These are phyloP conservation scores for Dolichopus griseipennis DNA, from an alignment of 2,888 invertebrate genomes.

Conservation along the genomic window DNA sequence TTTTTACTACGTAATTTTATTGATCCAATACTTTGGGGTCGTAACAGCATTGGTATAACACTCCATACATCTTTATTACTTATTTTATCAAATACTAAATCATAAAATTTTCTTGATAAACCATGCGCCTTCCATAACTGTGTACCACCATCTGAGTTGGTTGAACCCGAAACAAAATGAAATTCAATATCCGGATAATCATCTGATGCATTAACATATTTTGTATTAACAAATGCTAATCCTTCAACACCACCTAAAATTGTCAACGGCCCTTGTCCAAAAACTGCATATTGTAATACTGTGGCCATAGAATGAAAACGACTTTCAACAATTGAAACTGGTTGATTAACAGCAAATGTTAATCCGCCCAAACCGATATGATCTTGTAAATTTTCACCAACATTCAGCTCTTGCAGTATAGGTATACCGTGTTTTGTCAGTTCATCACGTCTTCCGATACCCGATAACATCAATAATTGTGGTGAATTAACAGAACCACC, in stretches of 20 bases:
- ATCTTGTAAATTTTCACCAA: slow-evolving; percentile 82
- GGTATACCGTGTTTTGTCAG: slow-evolving; percentile 66
- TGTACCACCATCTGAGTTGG: slow-evolving; percentile 76
- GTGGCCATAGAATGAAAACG: slow-evolving; percentile 70
- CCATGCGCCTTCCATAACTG: slow-evolving; percentile 75
- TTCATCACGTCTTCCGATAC: slow-evolving; percentile 69
- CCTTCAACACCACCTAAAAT: slow-evolving; percentile 85
- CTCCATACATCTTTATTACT: slow-evolving; percentile 73
- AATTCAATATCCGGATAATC: slow-evolving; percentile 87
- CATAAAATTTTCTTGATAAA: slow-evolving; percentile 62
- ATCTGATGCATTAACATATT: slow-evolving; percentile 65
- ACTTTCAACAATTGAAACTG: slow-evolving; percentile 69
- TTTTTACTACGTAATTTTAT: slow-evolving; percentile 73
- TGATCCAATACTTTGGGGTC: slow-evolving; percentile 75
- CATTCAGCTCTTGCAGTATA: slow-evolving; percentile 68
- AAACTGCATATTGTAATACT: slow-evolving; percentile 72
- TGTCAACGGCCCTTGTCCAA: slow-evolving; percentile 75
- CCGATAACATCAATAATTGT: slow-evolving; percentile 87
- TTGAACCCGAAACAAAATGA: slow-evolving; percentile 79
- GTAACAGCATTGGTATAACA: slow-evolving; percentile 71
- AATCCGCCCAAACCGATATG: slow-evolving; percentile 80
- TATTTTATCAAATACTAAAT: slow-evolving; percentile 64
- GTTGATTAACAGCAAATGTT: slow-evolving; percentile 70
- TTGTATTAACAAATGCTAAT: slow-evolving; percentile 81
- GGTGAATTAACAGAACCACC: slow-evolving; percentile 91